These are phyloP conservation scores for Erythrolamprus reginae DNA, from an alignment of 2,113 vertebrate genomes.

Conservation along the genomic window DNA sequence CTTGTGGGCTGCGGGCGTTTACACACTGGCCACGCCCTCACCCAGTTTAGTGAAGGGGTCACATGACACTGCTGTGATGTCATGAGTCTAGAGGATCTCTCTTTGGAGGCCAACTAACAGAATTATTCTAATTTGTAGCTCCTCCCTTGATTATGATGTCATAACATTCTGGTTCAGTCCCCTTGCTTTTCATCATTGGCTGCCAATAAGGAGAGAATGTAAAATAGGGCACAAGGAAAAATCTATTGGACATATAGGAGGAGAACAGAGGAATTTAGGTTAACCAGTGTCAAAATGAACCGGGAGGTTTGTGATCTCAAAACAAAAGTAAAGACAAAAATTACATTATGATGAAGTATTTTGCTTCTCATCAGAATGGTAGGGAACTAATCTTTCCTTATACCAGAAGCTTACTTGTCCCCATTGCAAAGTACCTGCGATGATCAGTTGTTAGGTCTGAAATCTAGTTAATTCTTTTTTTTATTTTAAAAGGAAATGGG, in stretches of 20 bases:
- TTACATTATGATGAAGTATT: not conserved
- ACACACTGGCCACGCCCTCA: too few relatives aligned
- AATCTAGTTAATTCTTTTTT: not conserved
- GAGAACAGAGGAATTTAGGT: not conserved
- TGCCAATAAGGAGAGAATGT: not conserved
- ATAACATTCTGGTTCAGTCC: not conserved
- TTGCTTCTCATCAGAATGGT: not conserved
- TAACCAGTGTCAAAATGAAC: not conserved
- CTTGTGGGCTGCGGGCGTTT: too few relatives aligned
- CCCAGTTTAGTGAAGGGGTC: too few relatives aligned
- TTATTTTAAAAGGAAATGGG: not conserved
- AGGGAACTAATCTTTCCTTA: not conserved
- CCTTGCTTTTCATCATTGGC: not conserved
- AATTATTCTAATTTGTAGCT: not conserved
- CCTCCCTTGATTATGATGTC: not conserved
- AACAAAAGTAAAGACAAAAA: not conserved
- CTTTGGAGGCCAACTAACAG: not conserved
- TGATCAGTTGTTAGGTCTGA: not conserved
- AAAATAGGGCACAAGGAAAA: not conserved
- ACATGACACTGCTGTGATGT: too few relatives aligned
- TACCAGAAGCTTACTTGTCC: not conserved
- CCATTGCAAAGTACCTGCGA: not conserved
- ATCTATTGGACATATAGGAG: not conserved
- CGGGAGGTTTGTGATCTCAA: not conserved
- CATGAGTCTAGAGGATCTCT: not conserved